Conservation (phyloP, 2,888 invertebrate species). For the Poecilus cupreus region DNA sequence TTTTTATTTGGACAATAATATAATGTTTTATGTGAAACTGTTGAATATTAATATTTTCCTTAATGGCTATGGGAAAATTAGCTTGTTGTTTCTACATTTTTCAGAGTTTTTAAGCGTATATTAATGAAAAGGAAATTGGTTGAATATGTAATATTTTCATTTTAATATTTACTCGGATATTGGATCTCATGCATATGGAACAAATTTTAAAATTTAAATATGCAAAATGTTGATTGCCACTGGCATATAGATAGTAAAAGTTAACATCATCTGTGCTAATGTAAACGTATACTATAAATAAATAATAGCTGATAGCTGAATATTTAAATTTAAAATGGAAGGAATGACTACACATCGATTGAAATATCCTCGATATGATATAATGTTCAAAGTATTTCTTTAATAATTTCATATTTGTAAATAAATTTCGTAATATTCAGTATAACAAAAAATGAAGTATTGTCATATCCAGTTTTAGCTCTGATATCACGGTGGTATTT, state of each 20-base stretch:
- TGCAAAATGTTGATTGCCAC: slow-evolving; percentile 35
- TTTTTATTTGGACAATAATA: no score
- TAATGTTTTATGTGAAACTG: no score
- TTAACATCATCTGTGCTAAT: slow-evolving; percentile 42
- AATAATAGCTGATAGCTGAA: not conserved
- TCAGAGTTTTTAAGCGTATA: not conserved
- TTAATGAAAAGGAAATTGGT: not conserved
- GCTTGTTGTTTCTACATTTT: no score
- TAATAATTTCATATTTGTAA: slow-evolving; percentile 21
- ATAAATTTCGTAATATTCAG: slow-evolving; percentile 23
- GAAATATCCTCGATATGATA: not conserved
- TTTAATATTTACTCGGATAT: slow-evolving; percentile 36
- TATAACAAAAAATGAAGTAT: not conserved
- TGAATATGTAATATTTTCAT: slow-evolving; percentile 13
- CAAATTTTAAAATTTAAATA: slow-evolving; percentile 8
- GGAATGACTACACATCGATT: not conserved
- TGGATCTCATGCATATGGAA: slow-evolving; percentile 10
- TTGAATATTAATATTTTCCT: no score
- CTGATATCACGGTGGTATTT: not conserved
- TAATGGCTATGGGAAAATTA: no score
- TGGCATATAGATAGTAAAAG: slow-evolving; percentile 48
- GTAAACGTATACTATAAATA: slow-evolving; percentile 52
- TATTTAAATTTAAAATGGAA: slow-evolving; percentile 19
- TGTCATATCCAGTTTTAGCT: not conserved
- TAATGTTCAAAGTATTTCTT: not conserved